Evolutionary conservation across 2,888 invertebrate genomes (phyloP).

Genomic region (Lochmaea crataegi): DNA sequence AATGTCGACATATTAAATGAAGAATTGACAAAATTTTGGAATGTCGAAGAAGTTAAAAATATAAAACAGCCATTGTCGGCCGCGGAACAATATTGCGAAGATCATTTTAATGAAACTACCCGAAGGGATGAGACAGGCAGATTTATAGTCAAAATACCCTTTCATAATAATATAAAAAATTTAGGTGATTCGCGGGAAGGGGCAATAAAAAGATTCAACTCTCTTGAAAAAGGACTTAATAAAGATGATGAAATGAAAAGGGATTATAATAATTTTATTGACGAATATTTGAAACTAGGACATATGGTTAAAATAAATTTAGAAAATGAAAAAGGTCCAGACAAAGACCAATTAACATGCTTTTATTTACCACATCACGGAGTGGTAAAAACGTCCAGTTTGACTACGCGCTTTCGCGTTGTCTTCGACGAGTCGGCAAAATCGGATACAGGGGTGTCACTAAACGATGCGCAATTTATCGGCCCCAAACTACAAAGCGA

Average conservation of each 20-base stretch:
- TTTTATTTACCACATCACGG: too few relatives aligned
- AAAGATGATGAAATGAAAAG: slow-evolving; percentile 2
- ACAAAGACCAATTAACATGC: too few relatives aligned
- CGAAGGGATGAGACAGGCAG: background rate
- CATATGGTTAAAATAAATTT: slow-evolving; percentile 15
- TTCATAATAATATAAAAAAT: background rate
- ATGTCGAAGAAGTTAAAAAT: background rate
- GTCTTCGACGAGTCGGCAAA: slow-evolving; percentile 41
- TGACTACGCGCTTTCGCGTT: slow-evolving; percentile 39
- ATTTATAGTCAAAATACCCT: slow-evolving; percentile 13
- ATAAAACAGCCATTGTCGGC: background rate
- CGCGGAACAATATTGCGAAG: background rate
- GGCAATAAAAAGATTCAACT: slow-evolving; percentile 6
- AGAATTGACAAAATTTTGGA: background rate
- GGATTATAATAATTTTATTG: slow-evolving; percentile 14
- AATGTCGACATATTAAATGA: background rate
- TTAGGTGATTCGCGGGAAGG: slow-evolving; percentile 8
- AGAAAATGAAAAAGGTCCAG: slow-evolving; percentile 8
- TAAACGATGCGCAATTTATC: slow-evolving; percentile 35
- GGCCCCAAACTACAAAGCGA: slow-evolving; percentile 37
- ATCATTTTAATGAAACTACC: background rate
- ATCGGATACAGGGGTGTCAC: slow-evolving; percentile 34
- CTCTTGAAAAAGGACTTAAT: slow-evolving; percentile 19
- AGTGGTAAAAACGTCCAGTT: too few relatives aligned
- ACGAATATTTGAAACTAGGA: slow-evolving; percentile 11